Base-by-base conservation (phyloP, 1,140 invertebrate genomes). In the Cryptotermes secundus region DNA sequence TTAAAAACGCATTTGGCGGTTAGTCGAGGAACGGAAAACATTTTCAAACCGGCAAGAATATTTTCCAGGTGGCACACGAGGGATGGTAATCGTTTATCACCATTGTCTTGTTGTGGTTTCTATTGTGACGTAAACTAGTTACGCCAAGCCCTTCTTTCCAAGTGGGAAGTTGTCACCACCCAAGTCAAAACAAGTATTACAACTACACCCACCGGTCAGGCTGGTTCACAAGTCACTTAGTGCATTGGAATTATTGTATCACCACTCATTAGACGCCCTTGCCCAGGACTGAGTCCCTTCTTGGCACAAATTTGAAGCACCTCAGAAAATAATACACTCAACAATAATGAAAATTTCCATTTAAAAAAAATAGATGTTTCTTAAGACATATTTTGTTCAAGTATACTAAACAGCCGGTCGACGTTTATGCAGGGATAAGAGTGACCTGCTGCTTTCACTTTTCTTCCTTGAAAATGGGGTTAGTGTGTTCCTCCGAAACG, bases 131-230 rank as follows among this genome's bases (percentile, higher is more conserved):
- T 72, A 4, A 31, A n/a, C n/a, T 14, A 26, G n/a, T 72, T 14
- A 72, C n/a, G 59, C 59, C 59, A 72, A 72, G 59, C 59, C 59
- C 26, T 9, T 72, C 59, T 7, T 72, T 72, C n/a, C 59, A 72
- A 31, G 59, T 72, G 59, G 59, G 59, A 72, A 72, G 59, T 72
- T 72, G 59, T 72, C 59, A 14, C 26, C 2, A 31, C 0, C 59
- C 4, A 72, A 72, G 59, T 72, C 59, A n/a, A 72, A 72, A 72
- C 59, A n/a, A 72, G 59, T 72, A 9, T 72, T 72, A 72, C 59
- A 31, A n/a, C 59, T 72, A 72, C 59, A 72, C 59, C 59, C 59
- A 72, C n/a, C 16, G 59, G 59, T n/a, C n/a, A 31, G 26, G n/a
- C n/a, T 72, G 59, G 59, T 72, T 72, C 59, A 72, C 59, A 31